Percentiles rank a stretch among this genome's conserved stretches.
Evolutionary conservation across 2,797 vertebrate genomes (phyloP).

Genomic region (Pelodytes ibericus): DNA sequence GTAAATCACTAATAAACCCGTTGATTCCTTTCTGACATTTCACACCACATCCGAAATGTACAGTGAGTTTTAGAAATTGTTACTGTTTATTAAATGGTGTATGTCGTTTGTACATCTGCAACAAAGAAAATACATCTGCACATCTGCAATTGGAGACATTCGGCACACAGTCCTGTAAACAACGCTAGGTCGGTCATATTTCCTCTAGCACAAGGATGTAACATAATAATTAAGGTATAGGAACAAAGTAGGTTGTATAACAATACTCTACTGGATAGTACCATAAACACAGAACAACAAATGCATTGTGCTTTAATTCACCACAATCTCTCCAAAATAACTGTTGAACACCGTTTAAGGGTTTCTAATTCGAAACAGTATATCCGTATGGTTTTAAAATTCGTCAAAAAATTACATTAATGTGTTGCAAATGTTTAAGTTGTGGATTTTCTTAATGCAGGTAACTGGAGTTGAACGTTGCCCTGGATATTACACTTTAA

Average conservation of each 20-base stretch:
- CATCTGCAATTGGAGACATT: neutral
- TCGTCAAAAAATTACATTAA: too few species aligned
- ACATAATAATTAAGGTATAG: slow-evolving; percentile 10
- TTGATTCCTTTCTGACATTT: slow-evolving; percentile 36
- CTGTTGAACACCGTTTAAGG: too few species aligned
- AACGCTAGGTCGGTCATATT: neutral
- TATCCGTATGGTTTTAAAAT: too few species aligned
- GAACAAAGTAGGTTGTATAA: slow-evolving; percentile 11
- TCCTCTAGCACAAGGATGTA: slow-evolving; percentile 20
- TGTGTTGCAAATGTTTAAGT: too few species aligned
- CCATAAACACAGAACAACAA: slow-evolving; percentile 31
- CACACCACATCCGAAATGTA: slow-evolving; percentile 41
- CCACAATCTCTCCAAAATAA: too few species aligned
- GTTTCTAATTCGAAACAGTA: too few species aligned
- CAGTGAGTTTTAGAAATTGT: slow-evolving; percentile 29
- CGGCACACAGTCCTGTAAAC: slow-evolving; percentile 20
- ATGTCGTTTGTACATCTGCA: slow-evolving; percentile 5
- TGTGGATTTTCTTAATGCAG: too few species aligned
- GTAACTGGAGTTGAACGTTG: too few species aligned
- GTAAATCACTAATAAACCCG: slow-evolving; percentile 45
- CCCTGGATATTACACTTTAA: too few species aligned
- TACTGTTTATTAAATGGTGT: slow-evolving; percentile 36
- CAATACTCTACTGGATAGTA: slow-evolving; percentile 21
- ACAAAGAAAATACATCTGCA: slow-evolving; percentile 15
- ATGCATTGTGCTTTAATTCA: slow-evolving; percentile 6